A percentile compares a stretch with the other conserved stretches of the same genome.
phyloP scores from a whole-genome alignment of 2,113 vertebrate species.

The Tonatia bakeri region DNA sequence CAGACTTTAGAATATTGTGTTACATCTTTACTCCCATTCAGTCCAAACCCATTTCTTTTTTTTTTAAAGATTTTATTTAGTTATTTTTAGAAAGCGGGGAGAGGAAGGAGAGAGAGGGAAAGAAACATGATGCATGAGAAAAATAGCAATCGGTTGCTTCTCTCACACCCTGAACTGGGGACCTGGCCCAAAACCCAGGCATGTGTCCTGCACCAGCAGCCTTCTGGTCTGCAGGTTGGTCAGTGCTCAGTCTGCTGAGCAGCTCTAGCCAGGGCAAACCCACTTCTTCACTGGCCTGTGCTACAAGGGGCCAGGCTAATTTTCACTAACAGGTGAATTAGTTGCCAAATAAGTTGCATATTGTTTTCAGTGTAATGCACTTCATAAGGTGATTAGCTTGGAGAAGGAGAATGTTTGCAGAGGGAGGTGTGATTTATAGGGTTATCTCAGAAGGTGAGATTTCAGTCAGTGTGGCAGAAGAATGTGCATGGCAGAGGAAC shows the following conservation, averaged over 20 bases:
- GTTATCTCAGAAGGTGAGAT: not conserved
- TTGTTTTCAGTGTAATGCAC: not conserved
- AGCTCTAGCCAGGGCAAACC: too few species aligned
- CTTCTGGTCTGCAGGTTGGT: too few species aligned
- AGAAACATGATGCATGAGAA: too few species aligned
- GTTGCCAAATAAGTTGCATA: not conserved
- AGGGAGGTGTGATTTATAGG: not conserved
- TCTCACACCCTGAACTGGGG: too few species aligned
- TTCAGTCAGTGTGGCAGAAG: not conserved
- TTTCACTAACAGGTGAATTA: not conserved
- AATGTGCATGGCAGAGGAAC: fast-evolving
- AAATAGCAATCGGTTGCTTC: too few species aligned
- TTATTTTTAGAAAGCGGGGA: too few species aligned
- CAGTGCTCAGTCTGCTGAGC: too few species aligned
- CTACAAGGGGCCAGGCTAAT: not conserved
- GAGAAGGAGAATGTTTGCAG: not conserved
- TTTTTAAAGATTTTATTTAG: too few species aligned
- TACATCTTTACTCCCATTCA: not conserved
- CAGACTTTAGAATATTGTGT: not conserved
- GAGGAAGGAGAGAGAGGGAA: too few species aligned
- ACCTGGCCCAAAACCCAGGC: too few species aligned
- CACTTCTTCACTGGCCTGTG: not conserved
- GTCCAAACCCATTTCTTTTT: not conserved
- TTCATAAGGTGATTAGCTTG: not conserved
- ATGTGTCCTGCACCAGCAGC: too few species aligned